Conservation (phyloP, 2,113 vertebrate species). For the Pseudopodoces humilis region DNA sequence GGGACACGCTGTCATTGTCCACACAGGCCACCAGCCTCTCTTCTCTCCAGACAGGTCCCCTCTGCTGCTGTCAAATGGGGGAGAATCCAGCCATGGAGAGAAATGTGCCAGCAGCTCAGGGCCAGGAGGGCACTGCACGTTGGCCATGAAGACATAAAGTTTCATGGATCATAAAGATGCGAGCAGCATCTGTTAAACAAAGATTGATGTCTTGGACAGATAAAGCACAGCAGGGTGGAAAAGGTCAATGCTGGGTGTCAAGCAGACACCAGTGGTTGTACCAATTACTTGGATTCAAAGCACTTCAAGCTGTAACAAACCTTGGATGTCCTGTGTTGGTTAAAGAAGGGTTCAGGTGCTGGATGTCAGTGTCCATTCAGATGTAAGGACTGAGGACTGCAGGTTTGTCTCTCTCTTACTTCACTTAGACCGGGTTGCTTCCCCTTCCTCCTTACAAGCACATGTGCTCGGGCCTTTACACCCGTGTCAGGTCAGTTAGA, state of each 20-base stretch:
- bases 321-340: background rate
- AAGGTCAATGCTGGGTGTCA: background rate
- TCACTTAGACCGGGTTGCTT: background rate
- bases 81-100: background rate
- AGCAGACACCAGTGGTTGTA: background rate
- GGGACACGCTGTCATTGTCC: too few relatives aligned
- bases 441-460: background rate
- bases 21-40: rapidly evolving
- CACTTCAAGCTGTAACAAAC: background rate
- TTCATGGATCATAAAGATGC: too few relatives aligned
- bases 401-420: background rate
- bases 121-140: rapidly evolving
- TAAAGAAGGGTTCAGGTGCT: background rate
- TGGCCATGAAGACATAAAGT: background rate
- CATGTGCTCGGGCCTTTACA: rapidly evolving
- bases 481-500: background rate
- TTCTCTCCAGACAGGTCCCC: background rate
- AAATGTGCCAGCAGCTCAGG: background rate
- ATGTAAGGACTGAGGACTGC: background rate
- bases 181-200: background rate
- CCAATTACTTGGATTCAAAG: background rate
- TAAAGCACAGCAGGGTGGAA: background rate
- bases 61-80: background rate
- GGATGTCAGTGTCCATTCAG: background rate
- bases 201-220: background rate